Percentiles rank a stretch among this genome's conserved stretches.
These are phyloP conservation scores for Gymnocheta viridis DNA, from an alignment of 2,888 invertebrate species.

Conservation along the genomic window DNA sequence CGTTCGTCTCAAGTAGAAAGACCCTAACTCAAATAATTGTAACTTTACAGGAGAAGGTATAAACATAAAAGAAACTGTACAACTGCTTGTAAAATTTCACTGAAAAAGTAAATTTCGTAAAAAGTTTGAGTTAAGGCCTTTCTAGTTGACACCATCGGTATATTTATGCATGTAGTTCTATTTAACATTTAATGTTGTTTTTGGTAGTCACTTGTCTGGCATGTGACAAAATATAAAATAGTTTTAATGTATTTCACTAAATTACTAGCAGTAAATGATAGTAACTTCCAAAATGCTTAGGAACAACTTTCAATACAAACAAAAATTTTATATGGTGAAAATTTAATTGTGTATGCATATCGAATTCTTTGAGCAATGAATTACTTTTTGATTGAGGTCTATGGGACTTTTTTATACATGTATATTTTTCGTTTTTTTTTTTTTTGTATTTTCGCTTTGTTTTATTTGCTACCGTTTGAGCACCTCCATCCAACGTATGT, in stretches of 20 bases:
- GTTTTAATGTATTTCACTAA: not conserved
- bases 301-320: not conserved
- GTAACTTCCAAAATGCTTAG: not conserved
- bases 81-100: no score
- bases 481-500: slow-evolving; percentile 7
- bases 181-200: no score
- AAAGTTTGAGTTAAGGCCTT: no score
- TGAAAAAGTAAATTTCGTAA: no score
- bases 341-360: slow-evolving; percentile 52
- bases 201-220: not conserved
- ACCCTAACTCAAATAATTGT: no score
- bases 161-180: no score
- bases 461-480: not conserved
- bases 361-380: slow-evolving; percentile 49
- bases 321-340: not conserved
- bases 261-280: not conserved
- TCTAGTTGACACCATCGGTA: no score
- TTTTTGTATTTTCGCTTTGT: not conserved
- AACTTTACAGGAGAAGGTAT: no score
- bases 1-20: no score
- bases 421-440: not conserved
- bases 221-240: slow-evolving; percentile 9
- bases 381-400: slow-evolving; percentile 54
- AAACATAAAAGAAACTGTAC: no score
- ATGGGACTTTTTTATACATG: slow-evolving; percentile 40